Percentiles rank a stretch among this genome's conserved stretches.
Conservation (phyloP, 2,888 invertebrate genomes). For the Copidosoma aretas region DNA sequence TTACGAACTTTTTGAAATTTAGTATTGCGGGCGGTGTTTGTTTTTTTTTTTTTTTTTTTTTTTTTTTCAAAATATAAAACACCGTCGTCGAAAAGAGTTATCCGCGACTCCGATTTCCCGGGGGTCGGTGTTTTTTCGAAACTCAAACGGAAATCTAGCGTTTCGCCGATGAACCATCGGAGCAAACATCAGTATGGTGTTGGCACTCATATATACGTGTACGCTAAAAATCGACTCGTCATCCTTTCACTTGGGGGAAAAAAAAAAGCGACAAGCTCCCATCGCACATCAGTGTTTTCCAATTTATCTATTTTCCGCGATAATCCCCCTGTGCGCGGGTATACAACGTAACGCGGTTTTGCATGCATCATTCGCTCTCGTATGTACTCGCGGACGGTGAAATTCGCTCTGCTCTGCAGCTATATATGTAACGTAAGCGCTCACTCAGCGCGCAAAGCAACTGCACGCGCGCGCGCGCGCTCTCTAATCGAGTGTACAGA, state of each 20-base stretch:
- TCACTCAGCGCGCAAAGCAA: constrained; percentile 14
- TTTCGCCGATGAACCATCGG: no score
- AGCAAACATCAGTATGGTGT: no score
- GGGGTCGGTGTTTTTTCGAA: no score
- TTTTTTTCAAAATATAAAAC: no score
- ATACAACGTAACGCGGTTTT: not conserved
- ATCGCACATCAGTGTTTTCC: no score
- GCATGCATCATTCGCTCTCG: no score
- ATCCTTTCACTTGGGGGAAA: not conserved
- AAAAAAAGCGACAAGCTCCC: not conserved
- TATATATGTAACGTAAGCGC: not conserved
- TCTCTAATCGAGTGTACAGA: constrained; percentile 13
- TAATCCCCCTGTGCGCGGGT: constrained; percentile 1
- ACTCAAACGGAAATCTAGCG: no score
- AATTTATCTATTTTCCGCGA: not conserved
- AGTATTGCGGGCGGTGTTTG: no score
- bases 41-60: no score
- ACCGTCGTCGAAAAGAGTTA: no score
- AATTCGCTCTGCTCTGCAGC: not conserved
- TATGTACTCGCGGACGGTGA: not conserved
- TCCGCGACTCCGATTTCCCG: no score
- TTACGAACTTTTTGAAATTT: no score
- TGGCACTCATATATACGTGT: not conserved
- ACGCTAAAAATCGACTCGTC: not conserved
- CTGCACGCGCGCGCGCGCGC: not conserved